phyloP scores from a whole-genome alignment of 92 coral and sea anemone genomes.

The Plumapathes pennacea region DNA sequence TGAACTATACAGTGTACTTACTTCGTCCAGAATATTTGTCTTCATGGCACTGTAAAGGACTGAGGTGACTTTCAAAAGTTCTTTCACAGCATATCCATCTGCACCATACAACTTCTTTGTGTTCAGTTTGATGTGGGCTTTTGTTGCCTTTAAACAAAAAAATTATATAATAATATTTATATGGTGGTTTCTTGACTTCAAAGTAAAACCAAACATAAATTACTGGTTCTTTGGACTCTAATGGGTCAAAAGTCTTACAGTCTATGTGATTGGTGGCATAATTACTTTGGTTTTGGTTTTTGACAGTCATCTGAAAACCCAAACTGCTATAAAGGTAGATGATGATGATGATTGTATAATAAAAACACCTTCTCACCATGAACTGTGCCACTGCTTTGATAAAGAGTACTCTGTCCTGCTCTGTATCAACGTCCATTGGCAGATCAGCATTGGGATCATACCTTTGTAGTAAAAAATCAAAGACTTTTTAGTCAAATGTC shows the following conservation, averaged over 20 bases:
- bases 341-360: too few species aligned
- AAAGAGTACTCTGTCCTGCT: slow-evolving; percentile 93
- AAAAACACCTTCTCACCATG: too few species aligned
- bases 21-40: slow-evolving; percentile 78
- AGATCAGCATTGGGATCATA: slow-evolving; percentile 98
- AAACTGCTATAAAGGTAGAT: too few species aligned
- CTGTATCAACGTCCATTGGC: slow-evolving; percentile 95
- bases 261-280: too few species aligned
- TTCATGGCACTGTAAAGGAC: slow-evolving; percentile 96
- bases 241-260: too few species aligned
- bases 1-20: not conserved
- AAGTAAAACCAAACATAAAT: too few species aligned
- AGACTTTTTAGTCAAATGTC: too few species aligned
- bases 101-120: slow-evolving; percentile 98
- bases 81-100: slow-evolving; percentile 99
- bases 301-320: too few species aligned
- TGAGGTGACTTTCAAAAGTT: slow-evolving; percentile 90
- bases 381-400: slow-evolving; percentile 96
- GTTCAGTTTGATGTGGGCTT: slow-evolving; percentile 96
- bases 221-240: too few species aligned
- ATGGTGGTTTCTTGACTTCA: too few species aligned
- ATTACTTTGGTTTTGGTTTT: too few species aligned
- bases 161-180: too few species aligned
- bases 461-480: slow-evolving; percentile 23
- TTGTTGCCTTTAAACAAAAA: slow-evolving; percentile 75